Evolutionary conservation across 2,888 invertebrate genomes (phyloP), one percentile per base, ranked within the genome.

Genomic region (Mythimna impura): DNA sequence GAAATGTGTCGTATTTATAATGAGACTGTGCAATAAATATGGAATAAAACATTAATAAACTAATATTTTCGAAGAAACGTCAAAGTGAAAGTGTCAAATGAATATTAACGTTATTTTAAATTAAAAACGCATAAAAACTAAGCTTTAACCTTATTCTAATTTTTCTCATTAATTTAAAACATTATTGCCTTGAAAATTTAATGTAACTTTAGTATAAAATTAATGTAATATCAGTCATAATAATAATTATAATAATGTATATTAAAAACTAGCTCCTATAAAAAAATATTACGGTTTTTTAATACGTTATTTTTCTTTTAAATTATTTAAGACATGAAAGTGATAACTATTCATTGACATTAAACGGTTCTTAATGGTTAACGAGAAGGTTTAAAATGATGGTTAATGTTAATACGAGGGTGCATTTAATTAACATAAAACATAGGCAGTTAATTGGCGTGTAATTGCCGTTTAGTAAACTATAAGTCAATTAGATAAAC

Each of bases 401-500:
- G 80, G 79, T 85, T 82, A 76, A 71, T 69, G 66, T 69, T 47
- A 75, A 73, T 73, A 30, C 73, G 70, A 92, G 95, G 95, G 95
- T 95, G 94, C 94, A 95, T 95, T 92, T 90, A 86, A 95, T 95
- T 95, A 94, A 81, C 88, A 77, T 86, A 74, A 80, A 84, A 87
- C 88, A 88, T 87, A 87, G 86, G 88, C 82, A 89, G 87, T 90
- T 94, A 94, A 94, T 93, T 93, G 91, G 89, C 94, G 93, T 94
- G 89, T 94, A 95, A 95, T 94, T 83, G 89, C 82, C 93, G 89
- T 91, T 94, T 93, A 93, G 91, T 91, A 76, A 82, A 84, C 88
- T 89, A 88, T 86, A 82, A 87, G 69, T 88, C 80, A 85, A 61
- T 63, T 66, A 84, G 90, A 88, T 89, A 84, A 86, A 76, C 80